A percentile compares a stretch with the other conserved stretches of the same genome.
These are phyloP conservation scores for Melitaea athalia DNA, from an alignment of 2,888 invertebrate species.

Conservation along the genomic window DNA sequence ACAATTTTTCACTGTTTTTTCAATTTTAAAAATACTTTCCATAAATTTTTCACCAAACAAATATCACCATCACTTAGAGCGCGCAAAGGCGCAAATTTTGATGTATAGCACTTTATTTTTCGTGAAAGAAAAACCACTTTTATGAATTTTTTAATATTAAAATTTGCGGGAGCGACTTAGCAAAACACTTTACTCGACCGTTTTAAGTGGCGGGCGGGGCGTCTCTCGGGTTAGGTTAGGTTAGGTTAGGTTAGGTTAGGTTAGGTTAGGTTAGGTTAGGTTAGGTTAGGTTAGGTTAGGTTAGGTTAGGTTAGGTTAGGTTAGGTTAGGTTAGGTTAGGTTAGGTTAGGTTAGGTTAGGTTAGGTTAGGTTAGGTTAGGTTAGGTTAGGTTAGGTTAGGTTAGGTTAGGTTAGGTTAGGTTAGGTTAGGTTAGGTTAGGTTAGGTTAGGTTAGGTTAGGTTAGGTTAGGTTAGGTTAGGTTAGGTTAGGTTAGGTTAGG, in stretches of 20 bases:
- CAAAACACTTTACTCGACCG: too few species aligned
- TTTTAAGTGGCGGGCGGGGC: too few species aligned
- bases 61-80: too few species aligned
- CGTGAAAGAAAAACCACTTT: too few species aligned
- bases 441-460: conserved; percentile 6
- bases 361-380: conserved; percentile 9
- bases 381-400: conserved; percentile 9
- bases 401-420: conserved; percentile 9
- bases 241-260: conserved; percentile 17
- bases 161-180: too few species aligned
- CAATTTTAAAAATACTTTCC: too few species aligned
- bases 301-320: conserved; percentile 9
- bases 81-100: too few species aligned
- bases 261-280: conserved; percentile 7
- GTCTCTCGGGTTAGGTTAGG: conserved; percentile 43
- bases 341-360: conserved; percentile 9
- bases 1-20: too few species aligned
- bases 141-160: too few species aligned
- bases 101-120: too few species aligned
- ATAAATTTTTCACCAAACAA: too few species aligned
- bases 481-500: conserved; percentile 9
- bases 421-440: conserved; percentile 9
- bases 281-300: conserved; percentile 9
- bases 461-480: conserved; percentile 9
- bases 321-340: conserved; percentile 9